Conservation (phyloP, 2,888 invertebrate genomes). For the Leptopilina myrica region DNA sequence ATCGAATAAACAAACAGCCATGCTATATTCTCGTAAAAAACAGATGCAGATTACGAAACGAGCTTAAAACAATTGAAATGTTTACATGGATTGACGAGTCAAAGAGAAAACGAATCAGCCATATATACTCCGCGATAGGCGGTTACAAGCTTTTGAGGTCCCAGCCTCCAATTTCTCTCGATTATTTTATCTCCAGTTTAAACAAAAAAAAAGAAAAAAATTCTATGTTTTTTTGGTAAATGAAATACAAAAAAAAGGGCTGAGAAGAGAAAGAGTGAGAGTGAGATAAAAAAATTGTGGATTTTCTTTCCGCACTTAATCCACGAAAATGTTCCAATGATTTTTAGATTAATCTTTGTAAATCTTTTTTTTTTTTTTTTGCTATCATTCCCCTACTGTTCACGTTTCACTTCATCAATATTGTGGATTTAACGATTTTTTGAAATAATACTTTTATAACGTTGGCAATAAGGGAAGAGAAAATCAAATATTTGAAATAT, state of each 20-base stretch:
- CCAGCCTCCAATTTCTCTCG: constrained; percentile 8
- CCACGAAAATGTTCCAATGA: too few species aligned
- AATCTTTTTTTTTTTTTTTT: too few species aligned
- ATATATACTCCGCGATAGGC: background rate
- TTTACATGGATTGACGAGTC: constrained; percentile 39
- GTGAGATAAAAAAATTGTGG: too few species aligned
- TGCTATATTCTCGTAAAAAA: constrained; percentile 52
- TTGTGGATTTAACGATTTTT: too few species aligned
- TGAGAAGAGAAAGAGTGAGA: too few species aligned
- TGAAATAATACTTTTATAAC: too few species aligned
- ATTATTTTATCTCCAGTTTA: background rate
- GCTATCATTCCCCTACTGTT: too few species aligned
- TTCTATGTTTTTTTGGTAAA: background rate
- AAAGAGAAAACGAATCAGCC: constrained; percentile 28
- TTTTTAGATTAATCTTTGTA: too few species aligned
- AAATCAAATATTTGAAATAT: too few species aligned
- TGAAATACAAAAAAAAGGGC: background rate
- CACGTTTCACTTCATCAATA: too few species aligned
- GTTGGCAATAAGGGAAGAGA: too few species aligned
- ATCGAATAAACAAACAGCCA: constrained; percentile 48
- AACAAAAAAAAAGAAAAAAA: background rate
- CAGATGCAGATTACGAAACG: constrained; percentile 62
- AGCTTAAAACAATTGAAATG: constrained; percentile 42
- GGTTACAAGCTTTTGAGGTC: constrained; percentile 24
- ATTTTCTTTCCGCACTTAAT: too few species aligned